Evolutionary conservation across 1,140 invertebrate genomes (phyloP).

Genomic region (Aethina tumida): DNA sequence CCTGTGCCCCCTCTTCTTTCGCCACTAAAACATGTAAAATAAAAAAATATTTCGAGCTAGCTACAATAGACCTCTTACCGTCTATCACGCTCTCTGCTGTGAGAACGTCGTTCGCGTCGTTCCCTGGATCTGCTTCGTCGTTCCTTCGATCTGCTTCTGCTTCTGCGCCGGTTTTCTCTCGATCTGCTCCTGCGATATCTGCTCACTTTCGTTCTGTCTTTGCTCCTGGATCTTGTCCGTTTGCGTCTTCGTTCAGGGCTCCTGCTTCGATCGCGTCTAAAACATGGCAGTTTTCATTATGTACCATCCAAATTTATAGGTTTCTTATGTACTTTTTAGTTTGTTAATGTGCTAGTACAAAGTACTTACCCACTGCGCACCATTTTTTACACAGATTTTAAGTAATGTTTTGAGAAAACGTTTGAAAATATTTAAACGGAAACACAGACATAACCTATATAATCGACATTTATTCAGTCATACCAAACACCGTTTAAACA

Average conservation of each 20-base stretch:
- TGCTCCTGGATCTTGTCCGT: slow-evolving; percentile 27
- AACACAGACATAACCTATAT: too few species aligned
- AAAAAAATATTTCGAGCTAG: background rate
- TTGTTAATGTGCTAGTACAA: too few species aligned
- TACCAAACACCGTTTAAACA: too few species aligned
- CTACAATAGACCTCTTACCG: slow-evolving; percentile 9
- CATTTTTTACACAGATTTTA: too few species aligned
- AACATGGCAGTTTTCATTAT: slow-evolving; percentile 5
- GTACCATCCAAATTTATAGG: too few species aligned
- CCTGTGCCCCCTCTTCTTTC: slow-evolving; percentile 13
- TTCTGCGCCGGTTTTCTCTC: slow-evolving; percentile 10
- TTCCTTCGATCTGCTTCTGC: slow-evolving; percentile 18
- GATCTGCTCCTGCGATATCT: slow-evolving; percentile 16
- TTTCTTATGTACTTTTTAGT: too few species aligned
- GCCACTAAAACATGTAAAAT: slow-evolving; percentile 11
- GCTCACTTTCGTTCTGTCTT: slow-evolving; percentile 24
- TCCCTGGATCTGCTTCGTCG: slow-evolving; percentile 12
- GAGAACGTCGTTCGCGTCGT: slow-evolving; percentile 10
- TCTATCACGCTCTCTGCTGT: slow-evolving; percentile 14
- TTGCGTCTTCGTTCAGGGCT: slow-evolving; percentile 22
- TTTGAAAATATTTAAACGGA: too few species aligned
- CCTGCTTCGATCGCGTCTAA: slow-evolving; percentile 17
- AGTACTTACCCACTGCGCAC: too few species aligned
- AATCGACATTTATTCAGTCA: too few species aligned
- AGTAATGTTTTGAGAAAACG: too few species aligned